Percentiles rank a stretch among this genome's conserved stretches.
These are phyloP conservation scores for Pandemis corylana DNA, from an alignment of 2,888 invertebrate species.

Conservation along the genomic window DNA sequence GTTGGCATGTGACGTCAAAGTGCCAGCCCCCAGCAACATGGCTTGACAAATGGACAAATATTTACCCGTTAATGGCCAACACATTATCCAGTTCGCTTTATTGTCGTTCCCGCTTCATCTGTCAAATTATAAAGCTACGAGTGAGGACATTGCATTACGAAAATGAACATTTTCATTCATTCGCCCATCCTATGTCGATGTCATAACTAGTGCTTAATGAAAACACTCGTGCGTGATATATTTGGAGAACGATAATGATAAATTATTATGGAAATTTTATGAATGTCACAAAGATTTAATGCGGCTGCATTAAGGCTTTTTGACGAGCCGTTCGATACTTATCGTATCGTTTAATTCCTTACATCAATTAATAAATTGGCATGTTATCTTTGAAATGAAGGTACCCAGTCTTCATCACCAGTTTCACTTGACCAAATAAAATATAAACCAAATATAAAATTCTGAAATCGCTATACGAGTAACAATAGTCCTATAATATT, in stretches of 20 bases:
- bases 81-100: constrained; percentile 61
- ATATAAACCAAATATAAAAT: too few relatives aligned
- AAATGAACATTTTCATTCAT: constrained; percentile 18
- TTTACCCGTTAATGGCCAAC: constrained; percentile 71
- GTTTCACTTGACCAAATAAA: too few relatives aligned
- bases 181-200: constrained; percentile 12
- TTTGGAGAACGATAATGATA: not conserved
- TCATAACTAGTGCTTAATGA: not conserved
- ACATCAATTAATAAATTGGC: too few relatives aligned
- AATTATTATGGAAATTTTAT: too few relatives aligned
- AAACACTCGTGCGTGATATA: not conserved
- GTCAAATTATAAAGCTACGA: constrained; percentile 25
- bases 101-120: constrained; percentile 47
- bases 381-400: too few relatives aligned
- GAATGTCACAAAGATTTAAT: too few relatives aligned
- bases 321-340: too few relatives aligned
- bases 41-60: constrained; percentile 70
- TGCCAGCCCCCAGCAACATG: constrained; percentile 52
- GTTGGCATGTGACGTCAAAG: constrained; percentile 54
- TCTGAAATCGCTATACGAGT: too few relatives aligned
- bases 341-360: too few relatives aligned
- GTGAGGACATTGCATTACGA: constrained; percentile 4
- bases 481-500: too few relatives aligned
- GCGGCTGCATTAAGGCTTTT: too few relatives aligned
- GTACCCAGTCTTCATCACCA: too few relatives aligned